Conservation (phyloP, 2,888 invertebrate species). For the Octodonta nipae region DNA sequence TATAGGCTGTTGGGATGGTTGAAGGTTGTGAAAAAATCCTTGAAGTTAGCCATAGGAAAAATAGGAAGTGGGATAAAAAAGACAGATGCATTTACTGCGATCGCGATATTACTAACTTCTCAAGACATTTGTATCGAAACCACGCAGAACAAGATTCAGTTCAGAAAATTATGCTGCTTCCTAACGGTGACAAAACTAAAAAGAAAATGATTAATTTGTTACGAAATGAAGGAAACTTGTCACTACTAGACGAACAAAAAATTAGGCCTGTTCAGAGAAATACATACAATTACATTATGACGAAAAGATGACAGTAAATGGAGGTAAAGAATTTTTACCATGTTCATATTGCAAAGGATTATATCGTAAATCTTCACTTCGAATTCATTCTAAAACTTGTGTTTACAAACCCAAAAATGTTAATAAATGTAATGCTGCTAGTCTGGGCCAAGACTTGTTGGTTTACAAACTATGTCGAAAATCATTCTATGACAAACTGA, state of each 20-base stretch:
- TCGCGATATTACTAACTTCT: conserved; percentile 16
- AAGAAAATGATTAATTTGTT: conserved; percentile 10
- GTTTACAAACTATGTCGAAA: conserved; percentile 11
- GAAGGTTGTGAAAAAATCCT: neutral
- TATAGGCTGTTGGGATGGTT: conserved; percentile 2
- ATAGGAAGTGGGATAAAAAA: conserved; percentile 15
- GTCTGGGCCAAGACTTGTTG: conserved; percentile 9
- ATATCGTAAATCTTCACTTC: conserved; percentile 10
- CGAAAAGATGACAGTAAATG: neutral
- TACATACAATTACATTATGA: conserved; percentile 3
- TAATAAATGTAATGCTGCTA: neutral
- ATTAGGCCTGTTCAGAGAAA: conserved; percentile 16
- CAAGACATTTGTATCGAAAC: conserved; percentile 14
- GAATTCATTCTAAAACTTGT: conserved; percentile 7
- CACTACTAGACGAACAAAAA: conserved; percentile 10
- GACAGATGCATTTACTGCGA: conserved; percentile 14
- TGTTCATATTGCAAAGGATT: conserved; percentile 16
- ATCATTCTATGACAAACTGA: conserved; percentile 12
- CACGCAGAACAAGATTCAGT: conserved; percentile 13
- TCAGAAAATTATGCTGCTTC: conserved; percentile 8
- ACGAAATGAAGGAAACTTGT: conserved; percentile 15
- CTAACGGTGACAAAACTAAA: conserved; percentile 11
- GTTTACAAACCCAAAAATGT: neutral
- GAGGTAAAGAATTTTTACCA: conserved; percentile 8
- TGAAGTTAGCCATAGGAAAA: conserved; percentile 10